A percentile compares a stretch with the other conserved stretches of the same genome.
Conservation (phyloP, 2,797 vertebrate genomes). For the Micrastur ruficollis region DNA sequence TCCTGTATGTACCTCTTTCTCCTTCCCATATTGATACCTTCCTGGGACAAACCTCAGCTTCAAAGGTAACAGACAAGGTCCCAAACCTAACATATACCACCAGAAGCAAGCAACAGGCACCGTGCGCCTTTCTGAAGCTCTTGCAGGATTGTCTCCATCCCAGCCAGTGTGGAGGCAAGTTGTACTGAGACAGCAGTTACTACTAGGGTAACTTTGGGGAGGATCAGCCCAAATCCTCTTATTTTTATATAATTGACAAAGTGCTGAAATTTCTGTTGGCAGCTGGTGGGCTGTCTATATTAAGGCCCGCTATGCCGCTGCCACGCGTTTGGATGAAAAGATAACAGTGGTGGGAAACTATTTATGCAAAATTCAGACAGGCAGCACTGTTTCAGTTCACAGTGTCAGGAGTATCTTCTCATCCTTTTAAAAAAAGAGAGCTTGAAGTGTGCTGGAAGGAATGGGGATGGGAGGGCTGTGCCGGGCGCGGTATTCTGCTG, state of each 20-base stretch:
- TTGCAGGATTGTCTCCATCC: neutral
- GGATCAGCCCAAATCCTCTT: conserved; percentile 8
- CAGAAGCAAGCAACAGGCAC: neutral
- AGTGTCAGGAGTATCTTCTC: conserved; percentile 47
- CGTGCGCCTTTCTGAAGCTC: accelerated
- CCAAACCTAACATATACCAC: neutral
- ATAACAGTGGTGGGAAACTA: conserved; percentile 34
- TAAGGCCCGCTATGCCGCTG: conserved; percentile 11
- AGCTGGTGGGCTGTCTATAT: conserved; percentile 59
- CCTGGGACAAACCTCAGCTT: neutral
- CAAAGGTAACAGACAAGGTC: neutral
- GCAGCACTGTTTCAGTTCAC: conserved; percentile 20
- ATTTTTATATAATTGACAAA: conserved; percentile 60
- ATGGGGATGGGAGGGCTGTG: conserved; percentile 19
- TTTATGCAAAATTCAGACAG: conserved; percentile 28
- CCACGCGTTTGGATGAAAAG: neutral
- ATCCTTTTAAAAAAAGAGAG: neutral
- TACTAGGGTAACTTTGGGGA: neutral
- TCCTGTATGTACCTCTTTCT: neutral
- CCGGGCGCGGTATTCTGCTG: neutral
- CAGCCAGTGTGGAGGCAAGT: neutral
- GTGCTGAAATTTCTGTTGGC: conserved; percentile 60
- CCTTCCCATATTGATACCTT: neutral
- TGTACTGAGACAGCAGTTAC: neutral
- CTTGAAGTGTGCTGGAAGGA: conserved; percentile 60